Conservation (phyloP, 2,888 invertebrate species). For the Tinea semifulvella region DNA sequence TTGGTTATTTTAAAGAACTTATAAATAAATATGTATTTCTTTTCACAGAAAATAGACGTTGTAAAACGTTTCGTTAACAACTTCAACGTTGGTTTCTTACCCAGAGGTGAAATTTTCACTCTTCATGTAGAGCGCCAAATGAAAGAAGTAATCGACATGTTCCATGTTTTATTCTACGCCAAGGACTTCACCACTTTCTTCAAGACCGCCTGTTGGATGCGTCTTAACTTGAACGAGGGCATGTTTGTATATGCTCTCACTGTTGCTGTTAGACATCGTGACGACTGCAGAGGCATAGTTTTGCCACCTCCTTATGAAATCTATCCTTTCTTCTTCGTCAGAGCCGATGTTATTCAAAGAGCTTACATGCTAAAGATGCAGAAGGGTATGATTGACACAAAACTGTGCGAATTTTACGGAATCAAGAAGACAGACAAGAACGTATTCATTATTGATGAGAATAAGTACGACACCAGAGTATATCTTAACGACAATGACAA, state of each 20-base stretch:
- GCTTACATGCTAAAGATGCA: conserved; percentile 62
- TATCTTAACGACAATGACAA: conserved; percentile 62
- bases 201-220: conserved; percentile 60
- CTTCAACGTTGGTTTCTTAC: conserved; percentile 63
- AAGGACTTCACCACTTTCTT: conserved; percentile 61
- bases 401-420: conserved; percentile 61
- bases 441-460: conserved; percentile 70
- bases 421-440: conserved; percentile 58
- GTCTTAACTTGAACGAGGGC: conserved; percentile 61
- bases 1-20: too few relatives aligned
- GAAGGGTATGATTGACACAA: conserved; percentile 47
- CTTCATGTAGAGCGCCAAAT: conserved; percentile 55
- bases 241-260: conserved; percentile 66
- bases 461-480: conserved; percentile 68
- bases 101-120: conserved; percentile 62
- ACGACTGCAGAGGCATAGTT: conserved; percentile 56
- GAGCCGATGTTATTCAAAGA: conserved; percentile 70
- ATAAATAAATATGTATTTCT: neutral
- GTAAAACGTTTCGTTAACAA: conserved; percentile 66
- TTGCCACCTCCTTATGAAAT: conserved; percentile 68
- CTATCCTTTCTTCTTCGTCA: conserved; percentile 73
- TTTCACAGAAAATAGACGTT: conserved; percentile 57
- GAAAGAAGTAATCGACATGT: conserved; percentile 57
- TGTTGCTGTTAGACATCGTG: conserved; percentile 59
- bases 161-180: conserved; percentile 62